Evolutionary conservation across 37 sponge, comb jelly and placozoan genomes (phyloP).

Genomic region (Cladorhizidae sp.): DNA sequence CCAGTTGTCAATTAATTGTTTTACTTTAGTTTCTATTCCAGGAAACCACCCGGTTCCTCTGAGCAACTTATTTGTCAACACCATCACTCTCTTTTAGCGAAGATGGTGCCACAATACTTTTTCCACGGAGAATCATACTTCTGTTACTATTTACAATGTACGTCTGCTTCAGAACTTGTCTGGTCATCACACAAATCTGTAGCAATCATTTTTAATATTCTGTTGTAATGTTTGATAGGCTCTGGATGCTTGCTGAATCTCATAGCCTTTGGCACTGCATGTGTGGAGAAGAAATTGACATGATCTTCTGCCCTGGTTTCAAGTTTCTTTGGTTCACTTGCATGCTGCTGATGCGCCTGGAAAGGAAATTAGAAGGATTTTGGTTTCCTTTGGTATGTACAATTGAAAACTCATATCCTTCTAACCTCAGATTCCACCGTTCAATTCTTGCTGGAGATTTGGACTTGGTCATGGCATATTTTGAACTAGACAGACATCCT

Average conservation of each 20-base stretch:
- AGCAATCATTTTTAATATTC: not conserved
- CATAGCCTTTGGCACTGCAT: constrained; percentile 48
- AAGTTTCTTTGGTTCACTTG: not conserved
- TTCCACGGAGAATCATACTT: constrained; percentile 27
- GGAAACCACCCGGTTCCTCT: constrained; percentile 54
- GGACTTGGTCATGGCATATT: too few relatives aligned
- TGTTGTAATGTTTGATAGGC: constrained; percentile 11
- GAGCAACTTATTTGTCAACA: constrained; percentile 26
- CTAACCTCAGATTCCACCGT: constrained; percentile 41
- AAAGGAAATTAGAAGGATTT: constrained; percentile 59
- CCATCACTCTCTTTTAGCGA: constrained; percentile 23
- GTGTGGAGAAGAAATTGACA: constrained; percentile 15
- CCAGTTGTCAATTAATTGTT: constrained; percentile 9
- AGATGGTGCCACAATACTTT: constrained; percentile 39
- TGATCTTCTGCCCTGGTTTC: constrained; percentile 13
- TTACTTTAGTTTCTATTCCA: constrained; percentile 12
- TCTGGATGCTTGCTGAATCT: constrained; percentile 27
- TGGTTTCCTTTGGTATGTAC: constrained; percentile 39
- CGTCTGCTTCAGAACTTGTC: not conserved
- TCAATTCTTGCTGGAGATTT: constrained; percentile 60
- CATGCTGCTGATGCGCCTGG: constrained; percentile 31
- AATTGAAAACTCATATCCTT: constrained; percentile 37
- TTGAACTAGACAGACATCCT: too few relatives aligned
- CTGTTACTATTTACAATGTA: constrained; percentile 15
- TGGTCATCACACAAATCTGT: not conserved